Conservation (phyloP, 1,140 invertebrate genomes). For the Zophobas morio region DNA sequence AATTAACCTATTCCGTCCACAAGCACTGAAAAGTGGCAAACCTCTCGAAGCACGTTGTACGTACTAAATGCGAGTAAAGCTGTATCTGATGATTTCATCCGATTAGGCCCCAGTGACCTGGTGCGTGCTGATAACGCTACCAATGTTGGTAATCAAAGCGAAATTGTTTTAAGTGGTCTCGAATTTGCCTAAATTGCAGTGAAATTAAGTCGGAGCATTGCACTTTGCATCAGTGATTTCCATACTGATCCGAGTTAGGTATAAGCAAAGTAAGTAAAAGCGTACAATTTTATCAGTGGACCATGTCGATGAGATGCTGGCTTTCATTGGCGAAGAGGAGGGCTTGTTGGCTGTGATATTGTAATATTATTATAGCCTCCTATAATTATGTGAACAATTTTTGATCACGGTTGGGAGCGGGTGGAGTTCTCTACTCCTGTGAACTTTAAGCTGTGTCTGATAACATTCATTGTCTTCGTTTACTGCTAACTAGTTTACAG, state of each 20-base stretch:
- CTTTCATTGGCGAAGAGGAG: slow-evolving; percentile 17
- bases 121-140: slow-evolving; percentile 15
- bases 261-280: slow-evolving; percentile 49
- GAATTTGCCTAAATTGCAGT: slow-evolving; percentile 36
- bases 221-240: slow-evolving; percentile 37
- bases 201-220: slow-evolving; percentile 29
- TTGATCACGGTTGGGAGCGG: slow-evolving; percentile 53
- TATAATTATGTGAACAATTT: slow-evolving; percentile 59
- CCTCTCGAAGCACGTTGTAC: neutral
- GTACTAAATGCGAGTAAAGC: too few species aligned
- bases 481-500: slow-evolving; percentile 52
- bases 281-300: slow-evolving; percentile 42
- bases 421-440: slow-evolving; percentile 52
- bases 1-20: slow-evolving; percentile 57
- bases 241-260: slow-evolving; percentile 51
- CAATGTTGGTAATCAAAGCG: slow-evolving; percentile 4
- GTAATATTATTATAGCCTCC: slow-evolving; percentile 56
- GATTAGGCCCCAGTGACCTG: neutral
- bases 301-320: slow-evolving; percentile 16
- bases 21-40: slow-evolving; percentile 45
- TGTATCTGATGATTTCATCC: too few species aligned
- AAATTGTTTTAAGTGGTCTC: slow-evolving; percentile 37
- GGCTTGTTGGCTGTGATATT: slow-evolving; percentile 33
- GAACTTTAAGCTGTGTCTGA: slow-evolving; percentile 51
- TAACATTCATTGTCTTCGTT: slow-evolving; percentile 49